A percentile compares a stretch with the other conserved stretches of the same genome.
phyloP scores from a whole-genome alignment of 1,140 invertebrate genomes.

The Neodiprion fabricii region DNA sequence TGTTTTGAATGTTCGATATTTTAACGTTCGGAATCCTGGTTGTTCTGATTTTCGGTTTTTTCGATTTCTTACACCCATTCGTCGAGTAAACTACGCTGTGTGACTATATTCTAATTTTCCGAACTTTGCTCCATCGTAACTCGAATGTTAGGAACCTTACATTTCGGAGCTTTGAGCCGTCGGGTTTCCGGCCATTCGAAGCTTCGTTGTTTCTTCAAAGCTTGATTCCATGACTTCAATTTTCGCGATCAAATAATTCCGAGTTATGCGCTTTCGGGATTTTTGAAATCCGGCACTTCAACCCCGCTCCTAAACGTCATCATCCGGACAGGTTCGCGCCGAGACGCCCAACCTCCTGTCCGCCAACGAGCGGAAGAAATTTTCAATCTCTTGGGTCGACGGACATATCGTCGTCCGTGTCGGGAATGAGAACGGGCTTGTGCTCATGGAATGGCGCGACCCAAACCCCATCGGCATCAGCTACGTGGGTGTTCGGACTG shows the following conservation, averaged over 20 bases:
- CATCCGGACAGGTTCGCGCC: constrained; percentile 58
- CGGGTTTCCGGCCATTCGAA: no score
- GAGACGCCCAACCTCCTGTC: constrained; percentile 64
- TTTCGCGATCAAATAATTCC: neutral
- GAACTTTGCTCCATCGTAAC: no score
- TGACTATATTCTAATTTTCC: no score
- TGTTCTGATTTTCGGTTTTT: no score
- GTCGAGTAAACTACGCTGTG: no score
- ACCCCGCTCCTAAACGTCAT: constrained; percentile 5
- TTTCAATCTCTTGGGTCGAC: constrained; percentile 66
- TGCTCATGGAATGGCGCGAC: constrained; percentile 66
- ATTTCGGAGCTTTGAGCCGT: no score
- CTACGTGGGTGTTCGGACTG: constrained; percentile 68
- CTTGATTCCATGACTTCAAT: neutral
- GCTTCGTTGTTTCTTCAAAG: no score
- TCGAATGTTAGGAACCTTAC: no score
- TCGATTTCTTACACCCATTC: no score
- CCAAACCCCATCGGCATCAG: constrained; percentile 65
- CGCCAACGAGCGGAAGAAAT: constrained; percentile 63
- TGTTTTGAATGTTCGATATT: no score
- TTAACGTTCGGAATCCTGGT: no score
- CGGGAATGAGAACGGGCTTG: constrained; percentile 51
- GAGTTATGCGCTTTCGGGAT: no score
- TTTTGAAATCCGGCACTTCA: neutral
- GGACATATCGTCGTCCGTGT: constrained; percentile 61